Evolutionary conservation across 1,140 invertebrate genomes (phyloP), one percentile per base, ranked within the genome.

Genomic region (Trialeurodes vaporariorum): DNA sequence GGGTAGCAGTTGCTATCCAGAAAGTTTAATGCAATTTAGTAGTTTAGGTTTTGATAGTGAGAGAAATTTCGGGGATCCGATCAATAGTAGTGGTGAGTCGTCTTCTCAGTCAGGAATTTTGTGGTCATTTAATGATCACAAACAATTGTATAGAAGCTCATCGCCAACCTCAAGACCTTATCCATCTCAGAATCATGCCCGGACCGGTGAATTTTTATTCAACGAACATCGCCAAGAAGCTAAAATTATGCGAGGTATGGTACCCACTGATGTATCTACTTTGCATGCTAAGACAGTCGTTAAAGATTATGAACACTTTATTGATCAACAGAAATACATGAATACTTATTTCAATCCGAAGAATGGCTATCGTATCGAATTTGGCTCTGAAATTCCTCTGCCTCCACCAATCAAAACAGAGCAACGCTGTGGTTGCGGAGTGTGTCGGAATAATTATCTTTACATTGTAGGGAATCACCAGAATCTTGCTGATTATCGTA

Each of bases 1-100:
- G 34, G 34, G 34, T 17, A 49, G 17, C 17, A 49, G 17, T 17
- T 49, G 34, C 17, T 49, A 49, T 49, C 34, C 34, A 9, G 34
- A 49, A 49, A 49, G 34, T 49, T 49, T 49, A 49, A 49, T 49
- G 34, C 34, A 49, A 49, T 49, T 49, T 49, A 49, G 34, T 49
- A 49, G 5, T 49, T 17, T 49, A 9, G 34, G 34, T 49, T 49
- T 49, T 49, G 34, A 49, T 49, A 49, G 34, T 17, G 34, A 49
- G 34, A 49, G 34, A 17, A 49, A 49, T 17, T 49, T 49, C 5
- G 17, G 34, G 5, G 34, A 49, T 9, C 5, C 34, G 5, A 49
- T 49, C 5, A 49, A 49, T 49, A 49, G 34, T 17, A 49, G 34
- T 49, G 34, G 34, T 49, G 34, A 49, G 17, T 49, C 34, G 5